Base-by-base conservation (phyloP, 30 jellyfish, hydroid and myxozoan genomes). In the Rhopilema esculentum region DNA sequence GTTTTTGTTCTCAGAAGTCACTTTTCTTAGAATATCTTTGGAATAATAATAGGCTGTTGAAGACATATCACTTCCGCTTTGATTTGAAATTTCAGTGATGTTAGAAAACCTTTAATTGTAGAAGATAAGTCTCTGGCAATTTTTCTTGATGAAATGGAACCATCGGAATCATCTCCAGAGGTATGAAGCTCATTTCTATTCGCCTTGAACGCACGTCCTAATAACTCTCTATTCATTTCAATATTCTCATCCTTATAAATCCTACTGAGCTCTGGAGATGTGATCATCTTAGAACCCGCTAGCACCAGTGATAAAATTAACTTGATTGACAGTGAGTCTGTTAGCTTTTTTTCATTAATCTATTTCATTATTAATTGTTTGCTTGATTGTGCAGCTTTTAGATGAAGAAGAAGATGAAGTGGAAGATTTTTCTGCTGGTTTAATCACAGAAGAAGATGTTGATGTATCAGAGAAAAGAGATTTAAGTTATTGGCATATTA, bases 401-500 rank as follows among this genome's bases (percentile, higher is more conserved):
- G 92, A 70, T 22, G 92, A 78, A 33, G 92, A 78, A 33, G 92
- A 74, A 20, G 95, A 91, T 7, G 97, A 91, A 0, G 93, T 71
- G 21, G 71, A 17, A 26, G 97, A 77, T 18, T 88, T 75, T 27
- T 49, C 51, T 40, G 24, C 72, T 7, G 73, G 62, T 27, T 96
- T 75, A 16, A 12, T 79, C 69, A 87, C 79, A 26, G 80, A 57
- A 27, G 93, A 75, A 19, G 95, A 86, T 28, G 91, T 53, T 25
- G 93, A 88, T 64, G 94, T 82, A 21, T 82, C 82, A 24, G 97
- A 93, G 64, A 73, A 72, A 4, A 50, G 86, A 28, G 97, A 93
- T 81, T 89, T 93, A 25, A 73, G 95, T 61, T 93, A 93, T 76
- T 93, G 97, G 97, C 98, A 93, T 62, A 82, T 93, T 69, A 77